Percentiles rank a stretch among this genome's conserved stretches.
Conservation (phyloP, 2,113 vertebrate genomes). For the Saccopteryx leptura region DNA sequence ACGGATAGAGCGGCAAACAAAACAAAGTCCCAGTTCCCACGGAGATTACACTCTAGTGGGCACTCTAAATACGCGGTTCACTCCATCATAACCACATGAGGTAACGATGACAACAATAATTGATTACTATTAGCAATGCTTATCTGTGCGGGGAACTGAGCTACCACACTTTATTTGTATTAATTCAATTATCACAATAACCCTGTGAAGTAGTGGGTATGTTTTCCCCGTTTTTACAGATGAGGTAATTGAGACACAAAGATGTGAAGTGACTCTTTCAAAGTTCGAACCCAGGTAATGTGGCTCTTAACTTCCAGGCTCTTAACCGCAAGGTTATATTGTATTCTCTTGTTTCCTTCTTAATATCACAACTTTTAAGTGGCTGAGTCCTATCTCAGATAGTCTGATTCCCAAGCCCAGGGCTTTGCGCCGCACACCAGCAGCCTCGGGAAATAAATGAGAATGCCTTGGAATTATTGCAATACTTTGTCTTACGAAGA, state of each 20-base stretch:
- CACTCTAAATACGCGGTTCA: constrained; percentile 23
- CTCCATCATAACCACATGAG: constrained; percentile 6
- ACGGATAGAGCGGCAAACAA: not conserved
- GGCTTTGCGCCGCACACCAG: not conserved
- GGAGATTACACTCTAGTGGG: not conserved
- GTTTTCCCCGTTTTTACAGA: constrained; percentile 37
- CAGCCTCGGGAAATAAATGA: not conserved
- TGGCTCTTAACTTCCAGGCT: not conserved
- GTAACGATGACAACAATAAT: constrained; percentile 13
- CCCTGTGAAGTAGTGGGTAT: not conserved
- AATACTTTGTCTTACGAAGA: constrained; percentile 68
- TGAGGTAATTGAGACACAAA: constrained; percentile 46
- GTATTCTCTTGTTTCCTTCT: constrained; percentile 27
- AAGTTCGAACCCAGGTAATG: not conserved
- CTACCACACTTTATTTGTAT: not conserved
- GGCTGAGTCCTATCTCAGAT: not conserved
- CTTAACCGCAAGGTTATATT: not conserved
- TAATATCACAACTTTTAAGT: constrained; percentile 27
- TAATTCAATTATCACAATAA: not conserved
- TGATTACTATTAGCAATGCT: not conserved
- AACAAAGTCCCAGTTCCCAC: not conserved
- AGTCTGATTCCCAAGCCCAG: not conserved
- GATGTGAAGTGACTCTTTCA: not conserved
- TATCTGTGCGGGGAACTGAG: not conserved
- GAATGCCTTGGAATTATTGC: constrained; percentile 59